Base-by-base conservation (phyloP, 2,888 invertebrate genomes). In the Halocaridina rubra region DNA sequence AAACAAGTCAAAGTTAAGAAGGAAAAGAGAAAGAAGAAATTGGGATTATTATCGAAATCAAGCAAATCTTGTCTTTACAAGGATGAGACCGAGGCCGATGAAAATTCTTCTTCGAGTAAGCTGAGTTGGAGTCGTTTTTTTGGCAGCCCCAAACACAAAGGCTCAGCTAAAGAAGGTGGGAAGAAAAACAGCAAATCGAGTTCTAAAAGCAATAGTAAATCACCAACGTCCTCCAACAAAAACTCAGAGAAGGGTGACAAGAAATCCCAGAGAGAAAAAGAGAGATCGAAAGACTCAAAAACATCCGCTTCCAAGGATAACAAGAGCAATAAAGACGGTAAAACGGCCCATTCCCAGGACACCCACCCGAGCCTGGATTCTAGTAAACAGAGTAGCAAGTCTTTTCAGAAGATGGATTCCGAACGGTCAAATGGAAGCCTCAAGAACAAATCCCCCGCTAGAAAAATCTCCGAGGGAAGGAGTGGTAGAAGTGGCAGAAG, bases 401-500 rank as follows among this genome's bases (percentile, higher is more conserved):
- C 64, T 33, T 30, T 84, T n/a, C 84, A 84, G 71, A 84, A 84
- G 53, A 24, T 84, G 67, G 84, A 84, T 4, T 84, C 84, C 3
- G 84, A 84, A 22, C 79, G 84, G 24, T 80, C 79, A 16, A 84
- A 84, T 59, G 84, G 84, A 2, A 84, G 84, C 33, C 79, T 84
- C 22, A 84, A 84, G 79, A 84, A 53, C 84, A 84, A 80, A 46
- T 84, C 84, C 29, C 84, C 84, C 13, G 79, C 84, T 2, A 78
- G 84, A 46, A 84, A 84, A 61, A 67, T 74, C 33, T 78, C 82
- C 30, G 84, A 84, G 92, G 92, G 90, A 91, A 92, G 89, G 92
- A 92, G 90, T 90, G 91, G 89, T 89, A 92, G 90, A 92, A 92
- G 89, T 90, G 91, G 89, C 90, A 92, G 90, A 90, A 92, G 89